Conservation (phyloP, 1,140 invertebrate species). For the Odontomachus brunneus region DNA sequence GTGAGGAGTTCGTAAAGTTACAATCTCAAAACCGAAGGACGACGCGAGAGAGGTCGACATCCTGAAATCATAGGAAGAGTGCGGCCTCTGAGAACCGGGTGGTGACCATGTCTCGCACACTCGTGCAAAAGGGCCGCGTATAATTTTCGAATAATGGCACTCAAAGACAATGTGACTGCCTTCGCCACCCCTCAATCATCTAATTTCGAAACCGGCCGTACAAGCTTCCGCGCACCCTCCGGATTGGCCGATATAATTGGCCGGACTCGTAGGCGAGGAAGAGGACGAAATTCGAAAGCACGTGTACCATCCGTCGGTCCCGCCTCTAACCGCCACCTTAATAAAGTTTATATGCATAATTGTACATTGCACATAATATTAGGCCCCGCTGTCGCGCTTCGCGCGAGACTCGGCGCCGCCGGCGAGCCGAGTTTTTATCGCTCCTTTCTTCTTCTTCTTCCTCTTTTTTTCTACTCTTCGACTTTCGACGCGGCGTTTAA, state of each 20-base stretch:
- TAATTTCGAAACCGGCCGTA: conserved; percentile 24
- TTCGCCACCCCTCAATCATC: conserved; percentile 24
- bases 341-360: conserved; percentile 36
- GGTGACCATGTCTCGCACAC: background rate
- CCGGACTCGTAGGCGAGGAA: conserved; percentile 2
- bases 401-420: conserved; percentile 10
- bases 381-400: conserved; percentile 16
- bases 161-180: conserved; percentile 20
- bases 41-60: background rate
- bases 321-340: conserved; percentile 34
- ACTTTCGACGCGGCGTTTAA: conserved; percentile 47
- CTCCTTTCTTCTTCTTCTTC: conserved; percentile 2
- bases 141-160: conserved; percentile 37
- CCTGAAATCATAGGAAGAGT: conserved; percentile 18
- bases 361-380: conserved; percentile 14
- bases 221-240: background rate
- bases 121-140: background rate
- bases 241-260: conserved; percentile 22
- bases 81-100: background rate
- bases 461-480: background rate
- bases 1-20: no score
- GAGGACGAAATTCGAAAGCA: background rate
- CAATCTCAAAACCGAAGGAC: background rate
- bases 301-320: no score
- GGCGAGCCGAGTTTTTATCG: conserved; percentile 1